These are phyloP conservation scores for Parnassius mnemosyne DNA, from an alignment of 2,888 invertebrate genomes.

Conservation along the genomic window DNA sequence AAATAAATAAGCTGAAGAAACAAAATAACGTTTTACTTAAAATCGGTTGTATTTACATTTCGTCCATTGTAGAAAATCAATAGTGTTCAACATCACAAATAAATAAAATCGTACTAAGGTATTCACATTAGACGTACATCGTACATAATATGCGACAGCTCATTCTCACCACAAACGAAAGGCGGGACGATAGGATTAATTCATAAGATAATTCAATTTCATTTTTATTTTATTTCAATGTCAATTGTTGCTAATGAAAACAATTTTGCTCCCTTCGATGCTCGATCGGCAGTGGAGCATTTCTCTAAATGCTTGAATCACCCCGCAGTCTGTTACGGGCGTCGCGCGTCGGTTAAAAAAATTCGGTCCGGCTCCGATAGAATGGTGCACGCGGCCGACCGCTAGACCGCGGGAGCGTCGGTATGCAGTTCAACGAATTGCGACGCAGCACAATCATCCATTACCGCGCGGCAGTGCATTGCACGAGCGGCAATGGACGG, in stretches of 20 bases:
- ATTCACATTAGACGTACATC: constrained; percentile 73
- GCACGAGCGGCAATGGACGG: constrained; percentile 52
- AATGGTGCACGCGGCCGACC: constrained; percentile 50
- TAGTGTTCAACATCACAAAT: constrained; percentile 80
- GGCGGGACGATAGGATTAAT: constrained; percentile 69
- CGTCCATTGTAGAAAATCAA: constrained; percentile 80
- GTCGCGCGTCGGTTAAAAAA: constrained; percentile 43
- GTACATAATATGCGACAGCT: constrained; percentile 72
- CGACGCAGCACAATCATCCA: constrained; percentile 33
- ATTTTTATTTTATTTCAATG: constrained; percentile 53
- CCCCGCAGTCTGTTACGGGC: constrained; percentile 43
- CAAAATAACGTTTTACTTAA: constrained; percentile 80
- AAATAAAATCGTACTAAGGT: constrained; percentile 80
- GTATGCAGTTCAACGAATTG: constrained; percentile 26
- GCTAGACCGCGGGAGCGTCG: constrained; percentile 41
- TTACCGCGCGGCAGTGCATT: constrained; percentile 38
- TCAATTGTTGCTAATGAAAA: constrained; percentile 56
- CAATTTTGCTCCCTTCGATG: constrained; percentile 64
- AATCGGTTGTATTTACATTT: constrained; percentile 81
- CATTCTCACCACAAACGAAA: constrained; percentile 73
- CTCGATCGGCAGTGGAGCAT: constrained; percentile 57
- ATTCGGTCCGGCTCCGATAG: constrained; percentile 35
- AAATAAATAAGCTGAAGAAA: constrained; percentile 76
- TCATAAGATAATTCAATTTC: constrained; percentile 59
- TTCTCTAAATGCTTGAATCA: constrained; percentile 60